phyloP scores from a whole-genome alignment of 2,888 invertebrate species.

The Eubasilissa splendida region DNA sequence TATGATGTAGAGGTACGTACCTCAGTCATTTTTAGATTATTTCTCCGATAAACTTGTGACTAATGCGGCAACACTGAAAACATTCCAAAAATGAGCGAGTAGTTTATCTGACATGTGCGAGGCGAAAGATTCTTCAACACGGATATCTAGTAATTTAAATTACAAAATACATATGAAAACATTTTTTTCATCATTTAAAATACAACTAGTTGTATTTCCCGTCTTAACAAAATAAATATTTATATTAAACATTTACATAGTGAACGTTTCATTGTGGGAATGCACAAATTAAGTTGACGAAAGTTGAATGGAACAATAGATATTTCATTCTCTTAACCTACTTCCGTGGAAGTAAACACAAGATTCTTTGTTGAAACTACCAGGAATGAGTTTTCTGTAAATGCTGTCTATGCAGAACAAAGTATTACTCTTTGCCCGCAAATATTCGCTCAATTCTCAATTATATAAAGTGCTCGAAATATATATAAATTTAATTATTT shows the following conservation, averaged over 20 bases:
- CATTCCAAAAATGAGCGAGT: neutral
- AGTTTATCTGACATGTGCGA: too few relatives aligned
- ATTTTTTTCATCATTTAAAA: too few relatives aligned
- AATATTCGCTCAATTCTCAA: neutral
- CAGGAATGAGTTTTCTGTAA: neutral
- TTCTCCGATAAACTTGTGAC: slow-evolving; percentile 5
- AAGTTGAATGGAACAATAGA: slow-evolving; percentile 15
- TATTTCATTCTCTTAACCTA: slow-evolving; percentile 30
- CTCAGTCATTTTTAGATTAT: neutral
- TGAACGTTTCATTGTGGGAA: slow-evolving; percentile 22
- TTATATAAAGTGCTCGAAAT: neutral
- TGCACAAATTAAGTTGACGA: slow-evolving; percentile 30
- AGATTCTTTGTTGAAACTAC: slow-evolving; percentile 1
- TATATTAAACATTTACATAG: slow-evolving; percentile 5
- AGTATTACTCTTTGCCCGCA: neutral
- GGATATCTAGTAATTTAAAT: too few relatives aligned
- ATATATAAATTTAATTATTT: too few relatives aligned
- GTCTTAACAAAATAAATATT: neutral
- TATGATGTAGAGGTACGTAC: neutral
- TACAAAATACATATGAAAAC: too few relatives aligned
- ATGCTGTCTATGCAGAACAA: neutral
- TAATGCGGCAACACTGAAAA: neutral
- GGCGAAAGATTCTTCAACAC: too few relatives aligned
- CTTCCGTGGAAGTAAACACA: slow-evolving; percentile 17
- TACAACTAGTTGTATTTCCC: too few relatives aligned